Evolutionary conservation across 2,113 vertebrate genomes (phyloP).

Genomic region (Chloropsis hardwickii): DNA sequence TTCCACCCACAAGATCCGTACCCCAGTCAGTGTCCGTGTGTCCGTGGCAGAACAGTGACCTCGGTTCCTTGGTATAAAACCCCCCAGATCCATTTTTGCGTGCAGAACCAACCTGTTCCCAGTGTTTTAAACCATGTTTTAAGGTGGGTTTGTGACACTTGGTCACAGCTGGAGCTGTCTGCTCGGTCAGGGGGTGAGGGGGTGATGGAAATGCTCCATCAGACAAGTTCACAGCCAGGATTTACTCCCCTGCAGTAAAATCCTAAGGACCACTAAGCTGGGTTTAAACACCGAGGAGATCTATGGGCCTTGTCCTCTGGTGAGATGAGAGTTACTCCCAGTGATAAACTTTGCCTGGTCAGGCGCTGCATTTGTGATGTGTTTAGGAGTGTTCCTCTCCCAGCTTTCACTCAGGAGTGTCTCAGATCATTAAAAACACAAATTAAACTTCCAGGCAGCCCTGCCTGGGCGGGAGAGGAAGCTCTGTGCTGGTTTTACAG

Average conservation of each 20-base stretch:
- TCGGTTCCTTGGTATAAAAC: background rate
- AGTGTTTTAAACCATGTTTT: accelerated
- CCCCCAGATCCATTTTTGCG: accelerated
- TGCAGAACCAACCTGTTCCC: background rate
- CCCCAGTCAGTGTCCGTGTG: accelerated
- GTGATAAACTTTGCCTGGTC: background rate
- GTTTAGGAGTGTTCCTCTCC: background rate
- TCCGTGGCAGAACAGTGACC: accelerated
- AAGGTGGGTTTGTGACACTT: background rate
- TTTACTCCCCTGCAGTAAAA: background rate
- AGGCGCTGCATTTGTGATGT: background rate
- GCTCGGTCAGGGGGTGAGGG: accelerated
- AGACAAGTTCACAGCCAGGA: background rate
- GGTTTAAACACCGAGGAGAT: background rate
- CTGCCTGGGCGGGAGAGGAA: background rate
- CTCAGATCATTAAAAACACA: background rate
- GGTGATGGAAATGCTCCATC: background rate
- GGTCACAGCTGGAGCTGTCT: background rate
- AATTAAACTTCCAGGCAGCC: background rate
- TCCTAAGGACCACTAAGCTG: background rate
- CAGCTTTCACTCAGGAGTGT: background rate
- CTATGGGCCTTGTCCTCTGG: background rate
- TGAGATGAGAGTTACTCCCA: background rate
- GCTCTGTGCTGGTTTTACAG: background rate
- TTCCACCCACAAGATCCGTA: accelerated